phyloP scores from a whole-genome alignment of 1,140 invertebrate genomes.

The Caenorhabditis latens region DNA sequence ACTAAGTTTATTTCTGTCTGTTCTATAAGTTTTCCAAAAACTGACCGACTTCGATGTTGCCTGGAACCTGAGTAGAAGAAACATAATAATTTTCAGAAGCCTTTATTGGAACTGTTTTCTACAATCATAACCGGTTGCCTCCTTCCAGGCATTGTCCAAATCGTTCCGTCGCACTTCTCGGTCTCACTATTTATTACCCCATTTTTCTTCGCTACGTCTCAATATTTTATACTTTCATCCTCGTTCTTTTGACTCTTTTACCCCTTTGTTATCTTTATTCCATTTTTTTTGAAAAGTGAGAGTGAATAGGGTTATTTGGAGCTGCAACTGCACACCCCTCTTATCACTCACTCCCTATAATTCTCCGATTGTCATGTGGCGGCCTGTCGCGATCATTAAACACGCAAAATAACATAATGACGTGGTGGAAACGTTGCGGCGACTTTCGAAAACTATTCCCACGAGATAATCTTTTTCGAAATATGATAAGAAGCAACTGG shows the following conservation, averaged over 20 bases:
- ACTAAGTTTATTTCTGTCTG: no score
- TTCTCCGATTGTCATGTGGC: constrained; percentile 23
- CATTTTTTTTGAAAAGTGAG: constrained; percentile 11
- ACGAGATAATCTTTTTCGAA: not conserved
- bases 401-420: constrained; percentile 26
- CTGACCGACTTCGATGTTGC: no score
- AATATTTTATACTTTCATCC: not conserved
- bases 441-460: constrained; percentile 36
- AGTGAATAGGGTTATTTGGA: not conserved
- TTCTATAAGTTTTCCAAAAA: no score
- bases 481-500: not conserved
- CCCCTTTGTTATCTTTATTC: not conserved
- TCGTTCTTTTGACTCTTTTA: not conserved
- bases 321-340: constrained; percentile 25
- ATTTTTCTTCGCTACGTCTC: not conserved
- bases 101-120: no score
- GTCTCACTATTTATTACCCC: not conserved
- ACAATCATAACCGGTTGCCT: not conserved
- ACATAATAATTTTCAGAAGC: no score
- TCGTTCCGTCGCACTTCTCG: constrained; percentile 10
- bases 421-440: not conserved
- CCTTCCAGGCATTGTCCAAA: not conserved
- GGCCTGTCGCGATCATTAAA: constrained; percentile 2
- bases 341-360: constrained; percentile 1
- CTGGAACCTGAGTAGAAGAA: no score